Evolutionary conservation across 2,113 vertebrate genomes (phyloP).

Genomic region (Channa argus): DNA sequence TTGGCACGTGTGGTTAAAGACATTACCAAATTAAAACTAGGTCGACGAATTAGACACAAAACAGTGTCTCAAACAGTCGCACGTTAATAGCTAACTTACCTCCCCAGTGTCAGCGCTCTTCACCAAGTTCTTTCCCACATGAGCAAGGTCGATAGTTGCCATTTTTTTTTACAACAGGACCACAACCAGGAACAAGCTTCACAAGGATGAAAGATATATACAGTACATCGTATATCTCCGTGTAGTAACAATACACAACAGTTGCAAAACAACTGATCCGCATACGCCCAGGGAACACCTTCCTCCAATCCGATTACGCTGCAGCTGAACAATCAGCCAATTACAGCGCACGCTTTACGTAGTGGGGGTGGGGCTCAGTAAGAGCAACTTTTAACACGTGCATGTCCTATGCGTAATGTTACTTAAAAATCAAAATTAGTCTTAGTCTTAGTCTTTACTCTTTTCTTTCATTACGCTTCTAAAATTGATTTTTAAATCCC

Average conservation of each 20-base stretch:
- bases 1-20: too few species aligned
- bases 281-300: conserved; percentile 37
- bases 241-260: background rate
- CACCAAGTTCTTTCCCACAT: conserved; percentile 81
- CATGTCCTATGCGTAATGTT: too few species aligned
- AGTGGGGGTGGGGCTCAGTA: conserved; percentile 9
- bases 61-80: background rate
- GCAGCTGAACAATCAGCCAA: conserved; percentile 35
- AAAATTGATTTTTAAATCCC: background rate
- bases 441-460: too few species aligned
- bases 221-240: too few species aligned
- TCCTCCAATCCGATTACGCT: conserved; percentile 44
- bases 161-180: conserved; percentile 50
- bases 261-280: conserved; percentile 67
- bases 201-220: background rate
- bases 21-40: too few species aligned
- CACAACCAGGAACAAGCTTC: background rate
- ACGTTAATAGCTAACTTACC: conserved; percentile 65
- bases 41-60: too few species aligned
- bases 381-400: conserved; percentile 1
- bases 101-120: conserved; percentile 81
- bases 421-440: too few species aligned
- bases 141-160: conserved; percentile 78
- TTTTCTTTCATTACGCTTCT: background rate
- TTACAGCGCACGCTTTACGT: background rate